These are phyloP conservation scores for Lindbergichthys nudifrons DNA, from an alignment of 2,797 vertebrate genomes.

Conservation along the genomic window DNA sequence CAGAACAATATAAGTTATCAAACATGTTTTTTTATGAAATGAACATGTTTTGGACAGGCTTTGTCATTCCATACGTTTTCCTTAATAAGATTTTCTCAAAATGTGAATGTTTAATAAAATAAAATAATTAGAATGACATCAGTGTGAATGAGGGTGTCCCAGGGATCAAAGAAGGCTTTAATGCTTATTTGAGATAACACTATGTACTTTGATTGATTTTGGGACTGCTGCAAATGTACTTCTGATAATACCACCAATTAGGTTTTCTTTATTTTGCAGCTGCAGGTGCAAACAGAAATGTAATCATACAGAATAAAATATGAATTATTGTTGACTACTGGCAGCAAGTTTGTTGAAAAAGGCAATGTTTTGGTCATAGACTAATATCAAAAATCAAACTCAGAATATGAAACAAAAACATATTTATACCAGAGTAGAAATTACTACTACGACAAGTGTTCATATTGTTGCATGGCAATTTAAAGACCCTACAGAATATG, in stretches of 20 bases:
- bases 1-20: too few species aligned
- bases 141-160: background rate
- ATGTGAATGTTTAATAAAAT: too few species aligned
- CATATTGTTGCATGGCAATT: background rate
- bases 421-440: background rate
- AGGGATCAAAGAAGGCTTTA: background rate
- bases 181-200: background rate
- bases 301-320: background rate
- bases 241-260: background rate
- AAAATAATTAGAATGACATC: too few species aligned
- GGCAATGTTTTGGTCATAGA: background rate
- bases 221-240: background rate
- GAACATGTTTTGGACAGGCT: background rate
- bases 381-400: background rate
- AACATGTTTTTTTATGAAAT: background rate
- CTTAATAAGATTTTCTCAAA: background rate
- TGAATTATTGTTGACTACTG: too few species aligned
- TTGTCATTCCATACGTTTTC: background rate
- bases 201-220: background rate
- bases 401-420: slow-evolving; percentile 1
- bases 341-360: background rate
- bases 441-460: background rate
- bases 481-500: background rate
- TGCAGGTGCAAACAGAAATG: background rate
- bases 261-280: background rate